These are phyloP conservation scores for Poecilobothrus nobilitatus DNA, from an alignment of 2,888 invertebrate species.

Conservation along the genomic window DNA sequence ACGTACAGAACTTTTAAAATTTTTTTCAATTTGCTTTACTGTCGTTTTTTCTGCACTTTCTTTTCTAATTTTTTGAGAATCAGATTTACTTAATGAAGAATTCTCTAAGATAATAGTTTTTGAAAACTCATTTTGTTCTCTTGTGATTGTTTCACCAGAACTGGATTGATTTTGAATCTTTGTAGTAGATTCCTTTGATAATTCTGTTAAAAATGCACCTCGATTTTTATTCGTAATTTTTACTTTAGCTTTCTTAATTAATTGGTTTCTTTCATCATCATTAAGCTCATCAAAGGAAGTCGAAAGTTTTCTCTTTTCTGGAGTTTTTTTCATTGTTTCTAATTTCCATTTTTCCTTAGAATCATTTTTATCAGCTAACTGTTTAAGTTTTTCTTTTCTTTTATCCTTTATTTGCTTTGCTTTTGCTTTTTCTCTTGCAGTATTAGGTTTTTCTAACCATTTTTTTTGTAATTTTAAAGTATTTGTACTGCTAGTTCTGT, in stretches of 20 bases:
- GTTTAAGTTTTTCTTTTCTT: slow-evolving; percentile 33
- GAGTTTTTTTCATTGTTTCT: slow-evolving; percentile 6
- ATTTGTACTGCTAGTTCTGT: not conserved
- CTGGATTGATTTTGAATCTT: not conserved
- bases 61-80: no score
- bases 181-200: not conserved
- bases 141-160: not conserved
- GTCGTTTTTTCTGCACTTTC: no score
- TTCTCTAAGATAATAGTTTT: not conserved
- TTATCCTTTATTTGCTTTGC: slow-evolving; percentile 27
- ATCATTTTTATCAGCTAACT: slow-evolving; percentile 29
- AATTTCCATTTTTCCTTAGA: not conserved
- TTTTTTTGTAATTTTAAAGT: slow-evolving; percentile 28
- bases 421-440: slow-evolving; percentile 23
- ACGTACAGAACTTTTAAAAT: no score
- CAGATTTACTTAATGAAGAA: not conserved
- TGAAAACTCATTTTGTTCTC: not conserved
- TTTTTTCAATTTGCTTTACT: no score
- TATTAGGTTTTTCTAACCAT: slow-evolving; percentile 33
- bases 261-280: slow-evolving; percentile 17
- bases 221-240: slow-evolving; percentile 50
- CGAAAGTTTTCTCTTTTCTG: slow-evolving; percentile 15
- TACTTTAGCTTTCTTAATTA: slow-evolving; percentile 32
- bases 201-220: slow-evolving; percentile 49
- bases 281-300: slow-evolving; percentile 13